Base-by-base conservation (phyloP, 2,888 invertebrate genomes). In the Ormyrus nitidulus region DNA sequence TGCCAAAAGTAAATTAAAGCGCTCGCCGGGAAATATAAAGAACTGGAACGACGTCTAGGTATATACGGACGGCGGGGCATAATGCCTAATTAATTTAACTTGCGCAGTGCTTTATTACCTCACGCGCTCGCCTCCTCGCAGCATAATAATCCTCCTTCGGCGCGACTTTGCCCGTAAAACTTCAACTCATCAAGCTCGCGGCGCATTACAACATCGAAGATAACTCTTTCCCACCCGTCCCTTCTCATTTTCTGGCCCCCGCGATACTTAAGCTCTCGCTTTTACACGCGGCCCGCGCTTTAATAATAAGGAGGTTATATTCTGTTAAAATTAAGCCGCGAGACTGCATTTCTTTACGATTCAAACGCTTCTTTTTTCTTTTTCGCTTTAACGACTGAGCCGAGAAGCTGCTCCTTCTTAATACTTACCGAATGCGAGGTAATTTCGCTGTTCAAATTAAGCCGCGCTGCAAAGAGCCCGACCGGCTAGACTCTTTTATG, bases 51-150 rank as follows among this genome's bases (percentile, higher is more conserved):
- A 8, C 10, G 34, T 61, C n/a, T 34, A 19, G 19, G 46, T 11
- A 13, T 44, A 34, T 46, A 62, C 62, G 44, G 34, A 46, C 4
- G 13, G 13, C 58, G 11, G 49, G 51, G 11, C 54, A 46, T 46
- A 46, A 59, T 74, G 59, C 34, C 74, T 74, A 74, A 74, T 74
- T 74, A 74, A 74, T 65, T 74, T 49, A 74, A 62, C 65, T 74
- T 9, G 7, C 5, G 48, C 49, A 46, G 51, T 34, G 34, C 73
- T 73, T 73, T 73, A 73, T 61, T 13, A 71, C 46, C 64, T 46
- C 51, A 44, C 54, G 71, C 46, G 1, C 51, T 34, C 54, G 71
- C 46, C 6, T 11, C 44, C 11, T 46, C 34, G 34, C 34, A 4
- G 34, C 34, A 34, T 34, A 34, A 34, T 34, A 34, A 34, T 3